Evolutionary conservation across 2,113 vertebrate species (phyloP), one percentile per base, ranked within the genome.

Genomic region (Sclerurus mexicanus): DNA sequence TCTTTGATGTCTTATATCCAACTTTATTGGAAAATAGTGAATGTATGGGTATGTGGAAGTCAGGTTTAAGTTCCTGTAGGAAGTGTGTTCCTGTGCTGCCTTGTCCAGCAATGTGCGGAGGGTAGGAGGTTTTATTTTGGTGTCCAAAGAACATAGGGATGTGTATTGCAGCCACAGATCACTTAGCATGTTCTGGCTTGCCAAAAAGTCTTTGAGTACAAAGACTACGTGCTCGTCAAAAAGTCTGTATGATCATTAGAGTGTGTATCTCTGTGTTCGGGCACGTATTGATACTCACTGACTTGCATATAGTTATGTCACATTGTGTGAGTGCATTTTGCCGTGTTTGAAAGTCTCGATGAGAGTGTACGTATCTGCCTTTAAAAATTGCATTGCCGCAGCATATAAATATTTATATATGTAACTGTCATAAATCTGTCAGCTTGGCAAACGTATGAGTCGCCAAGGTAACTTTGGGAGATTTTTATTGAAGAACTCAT

Each of bases 391-490:
- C 97, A 97, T 97, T 98, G 98, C 97, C 52, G 96, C 97, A 98
- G 97, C 95, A 93, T 96, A 98, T 98, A 98, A 98, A 98, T 98
- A 98, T 98, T 98, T 98, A 98, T 98, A 98, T 96, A 97, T 96
- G 97, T 97, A 98, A 97, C 97, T 98, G 97, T 97, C 95, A 97
- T 98, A 98, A 98, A 98, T 98, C 97, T 98, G 98, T 97, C 97
- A 88, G 89, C 94, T 95, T 98, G 97, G 97, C 94, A 98, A 98
- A 98, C 80, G 80, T 97, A 98, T 96, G 97, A 96, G 97, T 97
- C 91, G 89, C 97, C 95, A 98, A 98, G 97, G 96, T 98, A 98
- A 98, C 98, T 98, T 98, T 97, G 97, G 96, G 93, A 96, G 96
- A 95, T 95, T 97, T 97, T 97, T 96, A 96, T 82, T 77, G 83